These are phyloP conservation scores for Cheilosia grossa DNA, from an alignment of 2,888 invertebrate genomes.

Conservation along the genomic window DNA sequence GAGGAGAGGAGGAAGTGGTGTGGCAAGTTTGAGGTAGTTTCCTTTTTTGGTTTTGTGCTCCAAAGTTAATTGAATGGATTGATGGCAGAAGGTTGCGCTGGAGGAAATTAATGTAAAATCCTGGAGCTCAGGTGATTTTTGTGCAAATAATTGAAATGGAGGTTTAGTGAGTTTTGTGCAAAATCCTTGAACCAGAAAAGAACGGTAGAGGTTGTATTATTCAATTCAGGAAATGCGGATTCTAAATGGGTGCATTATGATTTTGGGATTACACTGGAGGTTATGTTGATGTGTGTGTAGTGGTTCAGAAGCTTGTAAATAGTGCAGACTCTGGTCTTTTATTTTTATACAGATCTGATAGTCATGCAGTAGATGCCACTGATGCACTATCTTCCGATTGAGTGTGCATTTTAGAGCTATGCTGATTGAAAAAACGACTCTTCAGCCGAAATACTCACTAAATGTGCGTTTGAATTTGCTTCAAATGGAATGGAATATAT, in stretches of 20 bases:
- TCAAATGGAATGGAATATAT: no score
- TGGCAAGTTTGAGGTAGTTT: neutral
- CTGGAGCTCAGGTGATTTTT: slow-evolving; percentile 25
- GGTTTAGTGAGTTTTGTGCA: slow-evolving; percentile 17
- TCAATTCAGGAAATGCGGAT: neutral
- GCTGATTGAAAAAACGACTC: no score
- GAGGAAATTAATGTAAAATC: neutral
- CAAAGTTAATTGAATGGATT: slow-evolving; percentile 44
- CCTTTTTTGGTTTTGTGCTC: neutral
- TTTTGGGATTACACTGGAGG: neutral
- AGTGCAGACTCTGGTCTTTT: no score
- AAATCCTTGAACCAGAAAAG: neutral
- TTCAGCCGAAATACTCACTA: no score
- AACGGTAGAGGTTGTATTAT: neutral
- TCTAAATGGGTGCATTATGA: neutral
- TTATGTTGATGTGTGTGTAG: no score
- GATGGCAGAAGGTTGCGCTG: slow-evolving; percentile 21
- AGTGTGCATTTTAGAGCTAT: no score
- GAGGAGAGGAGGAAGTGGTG: slow-evolving; percentile 4
- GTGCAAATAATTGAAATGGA: slow-evolving; percentile 33
- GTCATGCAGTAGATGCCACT: no score
- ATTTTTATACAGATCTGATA: no score
- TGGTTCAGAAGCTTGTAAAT: no score
- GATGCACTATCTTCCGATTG: no score
- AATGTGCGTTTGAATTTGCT: no score